These are phyloP conservation scores for Dendropsophus ebraccatus DNA, from an alignment of 2,113 vertebrate genomes.

Conservation along the genomic window DNA sequence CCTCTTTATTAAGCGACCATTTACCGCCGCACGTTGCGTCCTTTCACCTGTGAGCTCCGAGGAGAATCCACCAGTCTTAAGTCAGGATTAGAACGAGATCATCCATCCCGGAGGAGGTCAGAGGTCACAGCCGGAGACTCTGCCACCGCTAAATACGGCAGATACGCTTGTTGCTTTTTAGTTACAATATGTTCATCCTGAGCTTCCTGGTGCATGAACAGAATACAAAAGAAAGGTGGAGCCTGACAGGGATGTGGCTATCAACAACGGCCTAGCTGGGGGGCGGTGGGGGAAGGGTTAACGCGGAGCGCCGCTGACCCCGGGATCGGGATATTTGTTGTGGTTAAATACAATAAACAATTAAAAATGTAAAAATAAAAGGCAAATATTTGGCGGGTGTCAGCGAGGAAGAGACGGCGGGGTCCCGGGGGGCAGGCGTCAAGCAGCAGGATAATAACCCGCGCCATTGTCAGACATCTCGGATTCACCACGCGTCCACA, in stretches of 20 bases:
- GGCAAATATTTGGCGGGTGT: not conserved
- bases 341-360: not conserved
- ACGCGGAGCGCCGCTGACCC: not conserved
- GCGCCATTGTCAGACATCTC: conserved; percentile 4
- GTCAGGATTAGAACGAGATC: not conserved
- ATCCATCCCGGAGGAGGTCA: conserved; percentile 1
- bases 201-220: not conserved
- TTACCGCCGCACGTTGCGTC: no score
- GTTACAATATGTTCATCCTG: no score
- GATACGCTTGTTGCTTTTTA: not conserved
- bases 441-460: not conserved
- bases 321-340: not conserved
- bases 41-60: no score
- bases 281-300: not conserved
- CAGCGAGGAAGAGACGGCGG: not conserved
- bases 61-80: no score
- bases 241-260: not conserved
- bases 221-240: not conserved
- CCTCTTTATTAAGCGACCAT: not conserved
- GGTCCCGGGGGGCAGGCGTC: not conserved
- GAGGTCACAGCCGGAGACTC: not conserved
- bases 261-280: no score
- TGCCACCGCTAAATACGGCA: not conserved
- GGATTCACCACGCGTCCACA: not conserved
- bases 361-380: not conserved